Base-by-base conservation (phyloP, 1,140 invertebrate genomes). In the Camponotus pennsylvanicus region DNA sequence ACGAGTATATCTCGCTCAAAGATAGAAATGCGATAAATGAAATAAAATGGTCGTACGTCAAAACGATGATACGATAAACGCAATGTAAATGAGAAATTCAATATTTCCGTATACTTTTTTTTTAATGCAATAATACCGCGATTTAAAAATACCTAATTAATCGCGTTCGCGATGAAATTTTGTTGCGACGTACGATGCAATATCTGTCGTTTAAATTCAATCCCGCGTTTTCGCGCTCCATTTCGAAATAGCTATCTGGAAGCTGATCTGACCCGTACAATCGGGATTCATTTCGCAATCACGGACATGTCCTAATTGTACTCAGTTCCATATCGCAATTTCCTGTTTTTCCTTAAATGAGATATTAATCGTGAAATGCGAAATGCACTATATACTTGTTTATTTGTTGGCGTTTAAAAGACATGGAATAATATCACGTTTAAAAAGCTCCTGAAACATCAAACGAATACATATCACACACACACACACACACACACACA, bases 11-110 rank as follows among this genome's bases (percentile, higher is more conserved):
- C 32, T 18, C 37, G 42, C 49, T n/a, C 45, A 71, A 89, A 86
- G 87, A 89, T 82, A 82, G 66, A 80, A 80, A 80, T 15, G 37
- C 52, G 66, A 70, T 70, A 80, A 27, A 70, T 70, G 70, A 70
- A 80, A 80, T 52, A 13, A 52, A 52, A 52, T 52, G 21, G 6
- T 7, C 21, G 21, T 42, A 70, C 3, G 40, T 64, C 59, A 27
- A 55, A 55, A 45, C 21, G 9, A 7, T 34, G 34, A 82, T 61
- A 27, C 40, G 52, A 73, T 83, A 63, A 83, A 73, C 40, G 42
- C 45, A 15, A 70, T 70, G 63, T 73, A 73, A 73, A 59, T 18
- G 32, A 11, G 34, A 11, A 11, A 70, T 82, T 57, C 52, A 42
- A 59, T 71, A 34, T 45, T 57, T 27, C 40, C 34, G 27, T 18